Percentiles rank a stretch among this genome's conserved stretches.
Evolutionary conservation across 2,113 vertebrate genomes (phyloP).

Genomic region (Gambusia holbrooki): DNA sequence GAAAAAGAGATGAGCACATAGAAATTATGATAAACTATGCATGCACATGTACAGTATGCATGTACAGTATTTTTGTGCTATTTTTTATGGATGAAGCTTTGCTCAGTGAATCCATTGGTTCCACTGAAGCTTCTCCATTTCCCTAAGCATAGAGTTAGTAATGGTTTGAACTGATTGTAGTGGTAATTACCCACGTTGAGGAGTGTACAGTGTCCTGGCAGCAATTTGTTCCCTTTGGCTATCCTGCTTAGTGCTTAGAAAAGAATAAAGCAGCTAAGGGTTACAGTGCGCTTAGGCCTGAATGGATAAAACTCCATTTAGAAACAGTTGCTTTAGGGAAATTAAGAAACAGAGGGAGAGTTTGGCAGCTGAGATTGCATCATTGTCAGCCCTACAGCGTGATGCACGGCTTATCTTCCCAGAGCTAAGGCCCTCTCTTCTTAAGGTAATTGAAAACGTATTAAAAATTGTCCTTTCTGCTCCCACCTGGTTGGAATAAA

Average conservation of each 20-base stretch:
- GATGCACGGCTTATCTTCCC: slow-evolving; percentile 58
- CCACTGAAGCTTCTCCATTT: slow-evolving; percentile 18
- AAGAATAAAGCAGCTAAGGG: slow-evolving; percentile 71
- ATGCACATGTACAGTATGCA: slow-evolving; percentile 32
- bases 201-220: slow-evolving; percentile 56
- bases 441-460: slow-evolving; percentile 43
- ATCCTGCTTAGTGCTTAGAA: slow-evolving; percentile 57
- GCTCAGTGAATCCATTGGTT: slow-evolving; percentile 24
- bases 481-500: slow-evolving; percentile 37
- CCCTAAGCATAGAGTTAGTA: slow-evolving; percentile 36
- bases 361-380: slow-evolving; percentile 64
- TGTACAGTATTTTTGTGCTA: not conserved
- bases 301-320: slow-evolving; percentile 72
- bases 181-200: slow-evolving; percentile 60
- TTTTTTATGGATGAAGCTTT: slow-evolving; percentile 39
- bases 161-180: slow-evolving; percentile 49
- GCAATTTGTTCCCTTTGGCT: slow-evolving; percentile 56
- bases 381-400: slow-evolving; percentile 58
- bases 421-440: slow-evolving; percentile 36
- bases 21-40: slow-evolving; percentile 35
- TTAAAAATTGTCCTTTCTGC: slow-evolving; percentile 60
- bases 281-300: slow-evolving; percentile 65
- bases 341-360: slow-evolving; percentile 57
- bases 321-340: slow-evolving; percentile 69
- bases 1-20: slow-evolving; percentile 35